Evolutionary conservation across 2,888 invertebrate species (phyloP), one percentile per base, ranked within the genome.

Genomic region (Polyommatus iphigenia): DNA sequence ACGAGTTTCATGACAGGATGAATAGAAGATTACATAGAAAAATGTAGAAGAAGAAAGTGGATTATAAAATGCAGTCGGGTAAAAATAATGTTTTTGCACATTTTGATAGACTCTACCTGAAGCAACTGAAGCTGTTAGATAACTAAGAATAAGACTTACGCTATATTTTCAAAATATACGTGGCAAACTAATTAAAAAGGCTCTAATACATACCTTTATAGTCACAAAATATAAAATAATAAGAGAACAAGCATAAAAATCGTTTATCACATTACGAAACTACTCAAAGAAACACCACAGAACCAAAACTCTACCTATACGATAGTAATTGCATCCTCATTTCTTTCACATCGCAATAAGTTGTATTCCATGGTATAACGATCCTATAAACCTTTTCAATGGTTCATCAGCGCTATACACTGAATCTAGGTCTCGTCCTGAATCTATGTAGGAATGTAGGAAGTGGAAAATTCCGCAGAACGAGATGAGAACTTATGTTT

Each of bases 311-410:
- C 10, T 24, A 62, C 59, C 8, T 13, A 5, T 24, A 67, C 13
- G 4, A 20, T 13, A 1, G 24, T 67, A 24, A 24, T 4, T 24
- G 50, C 50, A 75, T 54, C 18, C 29, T 15, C 50, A 50, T 75
- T 73, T 54, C 15, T 75, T 24, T 24, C 54, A 75, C 46, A 46
- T 72, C 75, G 75, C 75, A 75, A 54, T 75, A 29, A 50, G 50
- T 75, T 75, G 75, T 75, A 75, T 75, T 75, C 50, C 75, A 75
- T 75, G 75, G 75, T 54, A 75, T 75, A 75, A 75, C 29, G 75
- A 75, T 75, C 86, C 84, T 80, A 82, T 81, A 81, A 86, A 85
- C 86, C 83, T 85, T 88, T 85, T 88, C 85, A 87, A 88, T 89
- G 83, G 85, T 86, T 89, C 89, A 87, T 89, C 87, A 88, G 85